Conservation (phyloP, 37 sponge, comb jelly and placozoan genomes). For the Diacarnus erythraeanus region DNA sequence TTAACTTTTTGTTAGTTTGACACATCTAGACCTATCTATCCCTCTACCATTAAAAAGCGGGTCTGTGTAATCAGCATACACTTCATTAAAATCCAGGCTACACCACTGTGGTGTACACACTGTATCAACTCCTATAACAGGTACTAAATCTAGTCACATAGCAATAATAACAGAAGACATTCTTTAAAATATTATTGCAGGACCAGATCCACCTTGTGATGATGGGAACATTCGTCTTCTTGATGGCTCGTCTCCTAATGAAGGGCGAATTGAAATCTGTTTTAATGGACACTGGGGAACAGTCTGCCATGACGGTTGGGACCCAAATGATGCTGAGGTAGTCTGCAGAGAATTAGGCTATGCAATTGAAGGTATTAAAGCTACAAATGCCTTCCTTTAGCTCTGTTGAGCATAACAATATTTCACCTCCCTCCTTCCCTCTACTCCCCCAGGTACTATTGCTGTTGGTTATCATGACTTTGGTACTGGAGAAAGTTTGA, state of each 20-base stretch:
- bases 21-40: no score
- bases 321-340: conserved; percentile 6
- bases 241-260: background rate
- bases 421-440: no score
- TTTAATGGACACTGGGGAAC: conserved; percentile 50
- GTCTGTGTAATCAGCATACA: no score
- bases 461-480: conserved; percentile 22
- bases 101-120: no score
- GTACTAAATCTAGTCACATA: no score
- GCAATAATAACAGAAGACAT: no score
- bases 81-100: no score
- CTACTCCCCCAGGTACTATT: conserved; percentile 29
- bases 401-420: no score
- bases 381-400: no score
- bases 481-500: conserved; percentile 43
- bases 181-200: conserved; percentile 6
- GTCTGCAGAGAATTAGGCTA: conserved; percentile 32
- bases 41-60: no score
- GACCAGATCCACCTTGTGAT: conserved; percentile 17
- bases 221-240: conserved; percentile 3
- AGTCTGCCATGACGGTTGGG: conserved; percentile 44
- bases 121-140: no score
- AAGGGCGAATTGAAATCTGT: conserved; percentile 45
- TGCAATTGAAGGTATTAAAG: conserved; percentile 13
- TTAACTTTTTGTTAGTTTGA: no score